Conservation (phyloP, 2,797 vertebrate species). For the Helostoma temminkii region DNA sequence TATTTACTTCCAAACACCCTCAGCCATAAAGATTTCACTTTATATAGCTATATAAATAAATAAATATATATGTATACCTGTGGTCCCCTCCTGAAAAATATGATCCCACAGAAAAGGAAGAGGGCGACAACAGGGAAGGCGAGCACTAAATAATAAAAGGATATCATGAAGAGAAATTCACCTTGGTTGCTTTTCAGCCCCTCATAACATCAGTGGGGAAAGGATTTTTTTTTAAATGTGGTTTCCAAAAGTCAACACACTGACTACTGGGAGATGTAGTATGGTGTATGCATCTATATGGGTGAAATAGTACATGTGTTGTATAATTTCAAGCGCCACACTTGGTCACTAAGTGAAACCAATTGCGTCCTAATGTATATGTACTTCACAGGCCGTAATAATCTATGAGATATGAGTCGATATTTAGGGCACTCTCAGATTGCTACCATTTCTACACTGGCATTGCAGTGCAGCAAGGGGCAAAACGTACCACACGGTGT, state of each 20-base stretch:
- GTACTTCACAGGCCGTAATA: no score
- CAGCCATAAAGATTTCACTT: slow-evolving; percentile 64
- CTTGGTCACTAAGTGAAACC: background rate
- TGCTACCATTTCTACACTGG: background rate
- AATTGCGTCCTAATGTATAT: background rate
- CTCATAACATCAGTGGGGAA: slow-evolving; percentile 44
- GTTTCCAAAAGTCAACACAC: slow-evolving; percentile 36
- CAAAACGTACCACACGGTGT: slow-evolving; percentile 22
- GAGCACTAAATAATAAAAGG: slow-evolving; percentile 58
- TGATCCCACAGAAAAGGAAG: slow-evolving; percentile 56
- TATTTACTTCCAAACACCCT: slow-evolving; percentile 78
- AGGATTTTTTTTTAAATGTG: slow-evolving; percentile 45
- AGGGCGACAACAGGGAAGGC: slow-evolving; percentile 43
- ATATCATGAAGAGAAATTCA: slow-evolving; percentile 59
- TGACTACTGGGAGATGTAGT: background rate
- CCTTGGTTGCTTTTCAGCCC: slow-evolving; percentile 46
- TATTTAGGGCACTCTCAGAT: background rate
- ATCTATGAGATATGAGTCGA: background rate
- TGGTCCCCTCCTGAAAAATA: slow-evolving; percentile 55
- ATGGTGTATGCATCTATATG: background rate
- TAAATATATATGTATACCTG: slow-evolving; percentile 26
- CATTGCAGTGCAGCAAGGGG: background rate
- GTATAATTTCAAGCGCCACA: background rate
- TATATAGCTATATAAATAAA: slow-evolving; percentile 38
- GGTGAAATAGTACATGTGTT: background rate